Percentiles rank a stretch among this genome's conserved stretches.
phyloP scores from a whole-genome alignment of 2,113 vertebrate species.

The Brienomyrus longianalis region DNA sequence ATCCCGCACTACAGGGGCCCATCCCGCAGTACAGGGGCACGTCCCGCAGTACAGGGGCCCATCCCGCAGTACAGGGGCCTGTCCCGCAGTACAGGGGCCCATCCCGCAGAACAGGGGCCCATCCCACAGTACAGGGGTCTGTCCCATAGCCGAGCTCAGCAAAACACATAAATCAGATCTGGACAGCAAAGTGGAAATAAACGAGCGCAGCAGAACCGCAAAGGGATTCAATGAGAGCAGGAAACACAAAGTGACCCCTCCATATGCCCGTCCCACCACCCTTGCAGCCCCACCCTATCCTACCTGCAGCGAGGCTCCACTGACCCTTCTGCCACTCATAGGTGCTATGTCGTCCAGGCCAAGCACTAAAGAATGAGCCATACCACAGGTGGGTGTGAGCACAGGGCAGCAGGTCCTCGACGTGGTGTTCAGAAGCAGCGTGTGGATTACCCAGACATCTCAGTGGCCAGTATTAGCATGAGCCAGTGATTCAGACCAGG shows the following conservation, averaged over 20 bases:
- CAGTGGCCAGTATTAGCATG: background rate
- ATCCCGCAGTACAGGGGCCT: background rate
- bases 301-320: slow-evolving; percentile 55
- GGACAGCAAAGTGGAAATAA: background rate
- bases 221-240: background rate
- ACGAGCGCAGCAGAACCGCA: background rate
- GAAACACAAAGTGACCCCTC: background rate
- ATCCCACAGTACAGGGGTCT: background rate
- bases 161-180: background rate
- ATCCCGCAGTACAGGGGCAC: background rate
- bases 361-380: background rate
- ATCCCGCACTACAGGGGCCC: background rate
- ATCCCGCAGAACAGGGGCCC: background rate
- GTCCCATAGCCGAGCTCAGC: background rate
- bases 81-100: background rate
- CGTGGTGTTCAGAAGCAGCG: background rate
- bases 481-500: background rate
- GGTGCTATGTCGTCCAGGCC: slow-evolving; percentile 19
- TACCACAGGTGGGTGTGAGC: background rate
- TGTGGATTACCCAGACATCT: background rate
- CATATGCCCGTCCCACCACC: background rate
- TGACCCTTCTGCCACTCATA: slow-evolving; percentile 52
- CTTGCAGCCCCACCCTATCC: slow-evolving; percentile 13
- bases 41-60: background rate
- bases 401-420: background rate